phyloP scores from a whole-genome alignment of 2,113 vertebrate species.

The Pithys albifrons region DNA sequence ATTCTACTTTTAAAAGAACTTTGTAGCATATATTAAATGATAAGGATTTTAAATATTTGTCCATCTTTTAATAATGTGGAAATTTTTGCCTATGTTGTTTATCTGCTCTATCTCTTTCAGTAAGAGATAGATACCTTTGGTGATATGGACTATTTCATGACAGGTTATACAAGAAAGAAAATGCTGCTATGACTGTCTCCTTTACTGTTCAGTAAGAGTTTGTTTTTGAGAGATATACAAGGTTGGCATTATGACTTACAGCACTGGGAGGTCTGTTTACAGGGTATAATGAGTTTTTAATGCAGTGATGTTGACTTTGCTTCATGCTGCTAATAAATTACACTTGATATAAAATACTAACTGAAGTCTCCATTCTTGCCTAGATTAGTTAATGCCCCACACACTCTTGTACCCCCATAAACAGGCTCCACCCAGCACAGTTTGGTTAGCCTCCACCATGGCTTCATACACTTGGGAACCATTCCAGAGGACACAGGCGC shows the following conservation, averaged over 20 bases:
- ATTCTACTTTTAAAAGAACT: slow-evolving; percentile 74
- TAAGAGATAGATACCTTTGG: slow-evolving; percentile 30
- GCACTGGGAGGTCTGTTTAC: slow-evolving; percentile 61
- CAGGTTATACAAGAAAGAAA: slow-evolving; percentile 38
- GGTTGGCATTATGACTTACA: slow-evolving; percentile 45
- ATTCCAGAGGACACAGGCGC: not conserved
- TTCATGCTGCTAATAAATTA: slow-evolving; percentile 85
- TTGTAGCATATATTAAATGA: slow-evolving; percentile 79
- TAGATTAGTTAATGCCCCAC: not conserved
- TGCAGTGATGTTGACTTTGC: slow-evolving; percentile 76
- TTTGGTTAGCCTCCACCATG: not conserved
- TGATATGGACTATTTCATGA: not conserved
- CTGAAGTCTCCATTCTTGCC: slow-evolving; percentile 21
- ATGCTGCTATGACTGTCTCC: slow-evolving; percentile 27
- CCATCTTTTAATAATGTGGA: slow-evolving; percentile 77
- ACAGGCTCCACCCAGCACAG: not conserved
- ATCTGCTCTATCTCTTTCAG: slow-evolving; percentile 57
- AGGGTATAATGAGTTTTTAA: slow-evolving; percentile 71
- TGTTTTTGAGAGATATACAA: slow-evolving; percentile 39
- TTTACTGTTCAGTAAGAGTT: slow-evolving; percentile 39
- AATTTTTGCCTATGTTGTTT: slow-evolving; percentile 77
- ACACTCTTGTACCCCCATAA: not conserved
- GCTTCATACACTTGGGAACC: not conserved
- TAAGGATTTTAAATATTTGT: slow-evolving; percentile 71
- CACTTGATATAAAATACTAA: slow-evolving; percentile 71